Evolutionary conservation across 2,888 invertebrate genomes (phyloP), one percentile per base, ranked within the genome.

Genomic region (Elgonia sp.): DNA sequence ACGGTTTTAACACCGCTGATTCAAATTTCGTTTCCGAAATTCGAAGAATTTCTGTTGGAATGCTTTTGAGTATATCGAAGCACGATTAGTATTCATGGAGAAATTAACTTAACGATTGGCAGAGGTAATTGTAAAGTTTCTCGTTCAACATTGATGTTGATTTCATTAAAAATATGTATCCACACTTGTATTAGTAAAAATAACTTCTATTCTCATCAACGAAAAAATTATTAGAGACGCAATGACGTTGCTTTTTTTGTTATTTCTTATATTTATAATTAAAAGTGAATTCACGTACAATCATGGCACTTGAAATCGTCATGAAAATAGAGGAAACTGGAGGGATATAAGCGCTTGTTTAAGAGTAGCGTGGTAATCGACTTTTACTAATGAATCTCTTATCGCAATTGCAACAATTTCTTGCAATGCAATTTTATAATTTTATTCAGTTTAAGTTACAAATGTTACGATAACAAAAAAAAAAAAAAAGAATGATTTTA

Each of bases 31-130:
- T 6, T 3, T 29, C 29, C 5, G 29, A 29, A 69, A 21, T 46
- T 18, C 46, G 46, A 69, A 69, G 42, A 20, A 69, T 46, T 69
- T 20, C 67, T 69, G 16, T 16, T 21, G 67, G 67, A 69, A 69
- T 69, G 46, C 67, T 42, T 46, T 69, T 20, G 46, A 7, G 20
- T 69, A 29, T 46, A 69, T 21, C 10, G 50, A 69, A 69, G 67
- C 67, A 46, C 46, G 21, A 42, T 40, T 69, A 21, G n/a, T 42
- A 67, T 67, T 67, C 42, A 39, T 67, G n/a, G 21, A 42, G 21
- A 67, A 42, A 67, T 18, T 2, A 67, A 63, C 29, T 67, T 14
- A 42, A 4, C 42, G 42, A 67, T 42, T 18, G 7, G n/a, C n/a
- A 40, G n/a, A 42, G 42, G 7, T 53, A n/a, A 53, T 53, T 53